Conservation (phyloP, 1,140 invertebrate genomes). For the Tetragnatha versicolor region DNA sequence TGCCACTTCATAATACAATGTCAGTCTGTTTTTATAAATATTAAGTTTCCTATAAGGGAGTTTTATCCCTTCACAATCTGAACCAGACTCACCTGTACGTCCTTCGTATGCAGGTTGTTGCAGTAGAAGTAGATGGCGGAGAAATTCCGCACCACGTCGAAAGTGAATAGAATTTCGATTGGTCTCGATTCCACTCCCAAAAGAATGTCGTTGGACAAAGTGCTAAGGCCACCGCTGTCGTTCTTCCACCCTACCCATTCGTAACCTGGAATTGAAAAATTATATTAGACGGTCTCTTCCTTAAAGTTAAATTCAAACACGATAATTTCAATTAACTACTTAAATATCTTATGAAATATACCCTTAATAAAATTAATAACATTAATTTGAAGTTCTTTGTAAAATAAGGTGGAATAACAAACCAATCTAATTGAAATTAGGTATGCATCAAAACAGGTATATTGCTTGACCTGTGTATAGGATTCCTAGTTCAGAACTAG, state of each 20-base stretch:
- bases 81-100: constrained; percentile 69
- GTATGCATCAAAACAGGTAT: neutral
- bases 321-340: too few relatives aligned
- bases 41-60: neutral
- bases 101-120: constrained; percentile 75
- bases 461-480: neutral
- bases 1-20: too few relatives aligned
- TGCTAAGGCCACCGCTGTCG: constrained; percentile 66
- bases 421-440: too few relatives aligned
- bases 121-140: constrained; percentile 80
- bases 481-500: too few relatives aligned
- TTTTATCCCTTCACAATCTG: neutral
- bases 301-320: too few relatives aligned
- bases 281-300: too few relatives aligned
- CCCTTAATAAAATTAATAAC: too few relatives aligned
- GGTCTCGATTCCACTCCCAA: constrained; percentile 9
- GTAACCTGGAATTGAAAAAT: constrained; percentile 67
- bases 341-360: too few relatives aligned
- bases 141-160: constrained; percentile 86
- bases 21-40: too few relatives aligned
- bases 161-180: constrained; percentile 81
- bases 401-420: too few relatives aligned
- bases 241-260: constrained; percentile 94
- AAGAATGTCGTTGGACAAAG: constrained; percentile 75
- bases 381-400: too few relatives aligned